Percentiles rank a stretch among this genome's conserved stretches.
These are phyloP conservation scores for Myrmecobius fasciatus DNA, from an alignment of 2,113 vertebrate genomes.

Conservation along the genomic window DNA sequence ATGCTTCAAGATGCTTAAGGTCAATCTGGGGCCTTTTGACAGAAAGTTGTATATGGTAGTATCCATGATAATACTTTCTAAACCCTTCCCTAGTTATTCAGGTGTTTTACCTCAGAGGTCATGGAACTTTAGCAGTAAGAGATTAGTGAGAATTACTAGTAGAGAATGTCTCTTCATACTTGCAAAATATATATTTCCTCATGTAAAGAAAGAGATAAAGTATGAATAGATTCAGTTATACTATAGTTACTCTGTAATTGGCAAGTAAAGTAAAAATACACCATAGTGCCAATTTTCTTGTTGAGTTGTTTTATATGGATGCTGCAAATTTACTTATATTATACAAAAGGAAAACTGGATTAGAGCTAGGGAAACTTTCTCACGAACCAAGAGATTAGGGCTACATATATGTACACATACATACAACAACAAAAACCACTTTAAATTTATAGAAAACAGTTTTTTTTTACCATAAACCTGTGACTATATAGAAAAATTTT, in stretches of 20 bases:
- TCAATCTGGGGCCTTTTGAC: background rate
- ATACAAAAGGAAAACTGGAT: background rate
- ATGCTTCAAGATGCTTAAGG: background rate
- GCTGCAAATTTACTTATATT: background rate
- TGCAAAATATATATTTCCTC: background rate
- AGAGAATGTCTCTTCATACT: background rate
- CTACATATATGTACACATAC: background rate
- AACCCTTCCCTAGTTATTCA: background rate
- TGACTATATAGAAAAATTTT: background rate
- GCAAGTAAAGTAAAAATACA: background rate
- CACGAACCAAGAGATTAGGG: background rate
- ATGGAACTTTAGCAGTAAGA: background rate
- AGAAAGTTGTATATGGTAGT: background rate
- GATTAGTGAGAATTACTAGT: background rate
- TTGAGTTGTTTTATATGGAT: background rate
- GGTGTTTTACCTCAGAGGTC: background rate
- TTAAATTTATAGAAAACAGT: background rate
- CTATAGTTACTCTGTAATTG: background rate
- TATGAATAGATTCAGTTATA: background rate
- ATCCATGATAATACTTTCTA: background rate
- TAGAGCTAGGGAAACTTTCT: background rate
- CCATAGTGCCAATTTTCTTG: background rate
- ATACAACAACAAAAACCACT: background rate
- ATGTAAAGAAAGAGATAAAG: background rate
- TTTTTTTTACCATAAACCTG: background rate